Conservation (phyloP, 2,888 invertebrate species). For the Corbicula japonica region DNA sequence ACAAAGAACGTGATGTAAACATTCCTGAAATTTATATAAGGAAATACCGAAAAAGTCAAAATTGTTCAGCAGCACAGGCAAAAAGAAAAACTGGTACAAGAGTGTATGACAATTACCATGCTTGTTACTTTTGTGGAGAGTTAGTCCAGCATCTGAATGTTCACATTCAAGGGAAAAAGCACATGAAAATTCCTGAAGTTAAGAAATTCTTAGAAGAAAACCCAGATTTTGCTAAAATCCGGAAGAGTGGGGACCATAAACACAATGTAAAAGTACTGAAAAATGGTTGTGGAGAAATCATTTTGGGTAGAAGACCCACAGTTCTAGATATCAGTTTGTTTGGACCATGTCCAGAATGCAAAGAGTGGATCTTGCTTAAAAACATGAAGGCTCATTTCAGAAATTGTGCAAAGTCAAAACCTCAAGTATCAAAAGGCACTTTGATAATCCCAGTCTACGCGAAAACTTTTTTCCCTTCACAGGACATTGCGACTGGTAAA, state of each 20-base stretch:
- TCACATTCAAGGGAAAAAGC: constrained; percentile 23
- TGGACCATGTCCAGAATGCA: constrained; percentile 46
- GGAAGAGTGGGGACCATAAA: constrained; percentile 33
- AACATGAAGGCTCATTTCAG: constrained; percentile 26
- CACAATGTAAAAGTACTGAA: constrained; percentile 30
- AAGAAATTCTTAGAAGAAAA: neutral
- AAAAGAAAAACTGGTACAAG: constrained; percentile 19
- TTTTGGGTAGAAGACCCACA: constrained; percentile 29
- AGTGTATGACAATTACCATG: constrained; percentile 42
- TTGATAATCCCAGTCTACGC: no score
- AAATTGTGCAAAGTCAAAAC: constrained; percentile 8
- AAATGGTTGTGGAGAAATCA: constrained; percentile 27
- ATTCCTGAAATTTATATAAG: constrained; percentile 28
- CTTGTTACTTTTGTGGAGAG: constrained; percentile 36
- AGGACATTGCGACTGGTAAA: no score
- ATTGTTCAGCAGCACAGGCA: constrained; percentile 17
- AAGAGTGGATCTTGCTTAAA: constrained; percentile 41
- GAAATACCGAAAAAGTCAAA: constrained; percentile 15
- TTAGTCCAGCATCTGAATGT: constrained; percentile 15
- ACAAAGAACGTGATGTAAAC: constrained; percentile 19
- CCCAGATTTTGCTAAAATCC: constrained; percentile 18
- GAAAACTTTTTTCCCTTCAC: no score
- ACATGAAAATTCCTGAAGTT: constrained; percentile 14
- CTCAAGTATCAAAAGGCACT: no score
- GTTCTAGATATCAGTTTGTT: constrained; percentile 25